Base-by-base conservation (phyloP, 2,797 vertebrate genomes). In the Cyclura pinguis region DNA sequence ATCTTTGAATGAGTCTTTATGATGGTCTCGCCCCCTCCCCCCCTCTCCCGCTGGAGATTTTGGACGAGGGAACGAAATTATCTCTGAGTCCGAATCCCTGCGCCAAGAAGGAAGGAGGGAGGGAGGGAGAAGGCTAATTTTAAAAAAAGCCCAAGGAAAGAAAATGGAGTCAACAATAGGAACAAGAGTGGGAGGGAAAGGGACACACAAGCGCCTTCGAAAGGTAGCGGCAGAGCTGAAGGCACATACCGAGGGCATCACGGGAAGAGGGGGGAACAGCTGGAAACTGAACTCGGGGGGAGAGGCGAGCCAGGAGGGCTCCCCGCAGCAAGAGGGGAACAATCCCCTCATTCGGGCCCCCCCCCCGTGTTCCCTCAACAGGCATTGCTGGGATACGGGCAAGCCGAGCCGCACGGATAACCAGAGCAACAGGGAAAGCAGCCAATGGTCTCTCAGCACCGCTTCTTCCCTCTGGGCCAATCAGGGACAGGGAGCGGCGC, bases 391-490 rank as follows among this genome's bases (percentile, higher is more conserved):
- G 59, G 84, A 35, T 10, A 35, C 0, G n/a, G 6, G 77, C 69
- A 27, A 88, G n/a, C 77, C 64, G 14, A 10, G 52, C 89, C 86
- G 84, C 86, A 74, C 89, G 4, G 18, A 91, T 92, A 74, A 50
- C 93, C 88, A 10, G 3, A 93, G 87, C 93, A 90, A 93, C 93
- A 0, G 18, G 1, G 5, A 14, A 42, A 52, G 13, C 32, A 50
- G 52, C 92, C 94, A 94, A 93, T 95, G 6, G 4, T 1, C 35
- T 64, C 0, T 35, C 80, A 29, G 72, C n/a, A n/a, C 35, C 78
- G n/a, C 81, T 38, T 22, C 12, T 24, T 50, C 16, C 22, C 0
- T 24, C 62, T 47, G 10, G 78, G 42, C 96, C 97, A 97, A 96
- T 96, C 93, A 52, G 18, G 12, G 1, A 27, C 87, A 88, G 80